These are phyloP conservation scores for Ibidorhyncha struthersii DNA, from an alignment of 2,113 vertebrate genomes.

Conservation along the genomic window DNA sequence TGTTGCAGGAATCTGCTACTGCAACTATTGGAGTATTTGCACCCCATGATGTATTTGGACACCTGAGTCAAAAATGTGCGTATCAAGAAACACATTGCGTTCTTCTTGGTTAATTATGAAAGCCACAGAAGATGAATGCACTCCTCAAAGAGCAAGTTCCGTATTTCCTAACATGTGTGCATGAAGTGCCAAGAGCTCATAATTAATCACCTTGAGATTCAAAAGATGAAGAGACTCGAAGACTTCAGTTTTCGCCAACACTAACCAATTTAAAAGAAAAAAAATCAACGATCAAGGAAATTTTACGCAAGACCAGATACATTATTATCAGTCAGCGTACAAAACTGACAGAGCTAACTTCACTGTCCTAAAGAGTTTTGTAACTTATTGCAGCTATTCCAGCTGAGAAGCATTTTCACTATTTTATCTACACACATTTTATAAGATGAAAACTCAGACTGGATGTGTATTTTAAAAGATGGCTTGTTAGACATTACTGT, in stretches of 20 bases:
- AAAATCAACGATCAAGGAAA: not conserved
- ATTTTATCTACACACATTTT: not conserved
- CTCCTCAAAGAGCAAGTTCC: not conserved
- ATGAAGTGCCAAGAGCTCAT: not conserved
- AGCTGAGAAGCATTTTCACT: not conserved
- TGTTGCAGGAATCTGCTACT: not conserved
- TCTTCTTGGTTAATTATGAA: not conserved
- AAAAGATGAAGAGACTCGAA: not conserved
- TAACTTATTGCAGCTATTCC: not conserved
- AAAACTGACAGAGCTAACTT: not conserved
- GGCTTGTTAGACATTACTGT: not conserved
- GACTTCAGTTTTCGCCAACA: not conserved
- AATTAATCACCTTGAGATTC: not conserved
- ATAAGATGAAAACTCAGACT: not conserved
- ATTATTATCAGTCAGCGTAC: not conserved
- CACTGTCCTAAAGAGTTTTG: not conserved
- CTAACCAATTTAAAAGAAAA: not conserved
- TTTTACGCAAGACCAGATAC: not conserved
- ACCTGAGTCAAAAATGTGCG: not conserved
- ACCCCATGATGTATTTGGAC: not conserved
- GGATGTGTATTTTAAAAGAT: not conserved
- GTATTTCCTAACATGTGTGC: fast-evolving
- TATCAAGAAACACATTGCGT: not conserved
- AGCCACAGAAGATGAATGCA: not conserved
- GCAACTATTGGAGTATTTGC: not conserved